Conservation (phyloP, 2,113 vertebrate species). For the Leucoraja erinaceus region DNA sequence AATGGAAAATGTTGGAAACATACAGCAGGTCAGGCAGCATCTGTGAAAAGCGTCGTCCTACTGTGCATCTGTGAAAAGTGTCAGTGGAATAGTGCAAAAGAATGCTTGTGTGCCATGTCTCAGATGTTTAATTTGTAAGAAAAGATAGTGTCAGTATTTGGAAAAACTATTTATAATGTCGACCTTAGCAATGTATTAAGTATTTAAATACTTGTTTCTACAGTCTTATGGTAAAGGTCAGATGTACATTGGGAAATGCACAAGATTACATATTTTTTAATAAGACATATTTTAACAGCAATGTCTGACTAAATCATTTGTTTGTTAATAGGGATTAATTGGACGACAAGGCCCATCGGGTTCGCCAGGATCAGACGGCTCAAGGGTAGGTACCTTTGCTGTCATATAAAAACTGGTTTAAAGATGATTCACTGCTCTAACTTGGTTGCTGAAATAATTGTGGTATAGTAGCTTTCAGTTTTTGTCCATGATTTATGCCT, state of each 20-base stretch:
- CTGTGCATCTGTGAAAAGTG: too few relatives aligned
- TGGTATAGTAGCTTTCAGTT: background rate
- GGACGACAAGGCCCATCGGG: slow-evolving; percentile 74
- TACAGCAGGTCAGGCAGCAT: too few relatives aligned
- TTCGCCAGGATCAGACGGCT: slow-evolving; percentile 75
- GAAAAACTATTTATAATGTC: background rate
- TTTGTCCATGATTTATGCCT: background rate
- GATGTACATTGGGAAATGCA: background rate
- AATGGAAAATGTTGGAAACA: too few relatives aligned
- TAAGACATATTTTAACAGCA: background rate
- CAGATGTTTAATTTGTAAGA: background rate
- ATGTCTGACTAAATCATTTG: slow-evolving; percentile 39
- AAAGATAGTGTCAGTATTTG: background rate
- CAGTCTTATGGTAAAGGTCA: background rate
- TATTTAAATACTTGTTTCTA: background rate
- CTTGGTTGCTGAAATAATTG: background rate
- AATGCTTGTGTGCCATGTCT: too few relatives aligned
- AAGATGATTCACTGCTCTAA: background rate
- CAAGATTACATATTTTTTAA: background rate
- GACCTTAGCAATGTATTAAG: background rate
- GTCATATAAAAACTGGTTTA: too few relatives aligned
- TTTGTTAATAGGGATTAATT: slow-evolving; percentile 66
- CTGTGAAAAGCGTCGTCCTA: too few relatives aligned
- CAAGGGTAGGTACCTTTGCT: slow-evolving; percentile 66
- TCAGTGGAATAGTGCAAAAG: too few relatives aligned